A percentile compares a stretch with the other conserved stretches of the same genome.
Conservation (phyloP, 2,113 vertebrate genomes). For the Corythornis madagascariensis region DNA sequence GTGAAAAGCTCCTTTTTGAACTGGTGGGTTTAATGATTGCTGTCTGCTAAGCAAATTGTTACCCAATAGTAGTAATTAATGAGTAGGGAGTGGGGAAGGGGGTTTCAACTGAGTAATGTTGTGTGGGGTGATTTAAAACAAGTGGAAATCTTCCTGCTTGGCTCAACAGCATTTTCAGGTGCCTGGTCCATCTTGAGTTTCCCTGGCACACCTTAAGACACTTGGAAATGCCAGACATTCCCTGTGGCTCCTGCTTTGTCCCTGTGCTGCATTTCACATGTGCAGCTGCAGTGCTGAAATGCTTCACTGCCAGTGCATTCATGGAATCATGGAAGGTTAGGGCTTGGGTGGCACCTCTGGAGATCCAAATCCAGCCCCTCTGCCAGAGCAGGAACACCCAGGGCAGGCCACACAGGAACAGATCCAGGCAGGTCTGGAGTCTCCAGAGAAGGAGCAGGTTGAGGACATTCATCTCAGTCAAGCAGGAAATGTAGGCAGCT, state of each 20-base stretch:
- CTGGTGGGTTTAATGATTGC: conserved; percentile 27
- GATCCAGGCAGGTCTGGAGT: no score
- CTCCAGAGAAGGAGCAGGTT: no score
- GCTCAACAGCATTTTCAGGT: background rate
- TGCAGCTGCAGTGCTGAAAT: background rate
- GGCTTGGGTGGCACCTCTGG: no score
- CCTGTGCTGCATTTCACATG: background rate
- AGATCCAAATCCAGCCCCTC: no score
- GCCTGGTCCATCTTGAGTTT: background rate
- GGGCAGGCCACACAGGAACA: no score
- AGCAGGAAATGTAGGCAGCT: background rate
- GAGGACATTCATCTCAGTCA: background rate
- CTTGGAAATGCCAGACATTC: background rate
- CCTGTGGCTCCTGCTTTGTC: background rate
- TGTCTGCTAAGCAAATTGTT: conserved; percentile 20
- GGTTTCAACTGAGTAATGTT: background rate
- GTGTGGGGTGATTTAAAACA: background rate
- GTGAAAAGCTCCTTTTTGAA: conserved; percentile 25
- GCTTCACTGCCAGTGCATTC: background rate
- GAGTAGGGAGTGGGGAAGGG: background rate
- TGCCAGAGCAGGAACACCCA: no score
- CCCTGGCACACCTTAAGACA: background rate
- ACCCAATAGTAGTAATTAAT: background rate
- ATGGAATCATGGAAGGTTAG: no score
- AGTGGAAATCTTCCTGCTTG: background rate